Evolutionary conservation across 1,140 invertebrate genomes (phyloP), one percentile per base, ranked within the genome.

Genomic region (Fopius arisanus): DNA sequence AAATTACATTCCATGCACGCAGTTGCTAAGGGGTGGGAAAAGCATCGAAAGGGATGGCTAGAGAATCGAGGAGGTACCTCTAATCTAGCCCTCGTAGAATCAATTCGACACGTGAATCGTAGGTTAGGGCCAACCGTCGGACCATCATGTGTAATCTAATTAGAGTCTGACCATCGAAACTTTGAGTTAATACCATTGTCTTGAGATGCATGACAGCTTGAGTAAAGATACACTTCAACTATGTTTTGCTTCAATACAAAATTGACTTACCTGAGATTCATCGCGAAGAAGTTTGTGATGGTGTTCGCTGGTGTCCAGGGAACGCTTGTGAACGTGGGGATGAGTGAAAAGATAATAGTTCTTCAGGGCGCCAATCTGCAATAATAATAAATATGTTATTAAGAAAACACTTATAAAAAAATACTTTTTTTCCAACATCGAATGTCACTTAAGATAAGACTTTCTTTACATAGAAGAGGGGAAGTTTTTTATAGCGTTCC

Each of bases 291-390:
- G 90, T 78, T 89, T 86, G 82, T 96, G 94, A 86, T 96, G 94
- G 68, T 92, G 89, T 73, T 92, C 90, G 81, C 91, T 94, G n/a
- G 88, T 87, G 43, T 92, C 90, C 23, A 93, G 82, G 0, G 95
- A 97, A 65, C 96, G 90, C 84, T 96, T 97, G 77, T 92, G 91
- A 29, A 97, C 90, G 69, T 91, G 91, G 67, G 92, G 91, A 83
- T 96, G 94, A 75, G 93, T 93, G 81, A 96, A 92, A 51, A 97
- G 87, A 82, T 94, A 97, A 88, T 93, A 96, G 76, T 92, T 91
- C 80, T 94, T 92, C 72, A 97, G 86, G 26, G 93, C 91, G 29
- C 96, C 95, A 84, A 97, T 96, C 95, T 96, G 91, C 59, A 93
- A 86, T 72, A 81, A 78, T 70, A 76, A 75, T 10, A 12, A 37